Percentiles rank a stretch among this genome's conserved stretches.
These are phyloP conservation scores for Ictalurus punctatus DNA, from an alignment of 2,113 vertebrate genomes.

Conservation along the genomic window DNA sequence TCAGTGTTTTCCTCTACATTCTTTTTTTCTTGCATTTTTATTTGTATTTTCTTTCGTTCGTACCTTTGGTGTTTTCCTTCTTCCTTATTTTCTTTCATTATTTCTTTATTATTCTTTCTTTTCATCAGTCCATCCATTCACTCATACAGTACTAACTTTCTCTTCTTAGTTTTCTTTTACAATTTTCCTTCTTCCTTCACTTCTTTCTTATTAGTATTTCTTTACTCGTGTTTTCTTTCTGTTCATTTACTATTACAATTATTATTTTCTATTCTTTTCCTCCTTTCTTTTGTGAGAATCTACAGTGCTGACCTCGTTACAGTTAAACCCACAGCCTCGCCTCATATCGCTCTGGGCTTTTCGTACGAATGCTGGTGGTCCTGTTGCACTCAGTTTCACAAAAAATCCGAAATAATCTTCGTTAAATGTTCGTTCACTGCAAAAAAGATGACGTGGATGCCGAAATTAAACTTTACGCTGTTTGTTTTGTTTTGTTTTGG, in stretches of 20 bases:
- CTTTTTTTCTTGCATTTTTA: not conserved
- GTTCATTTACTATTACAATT: not conserved
- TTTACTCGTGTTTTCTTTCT: not conserved
- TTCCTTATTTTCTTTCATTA: not conserved
- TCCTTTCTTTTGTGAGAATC: not conserved
- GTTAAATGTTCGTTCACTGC: too few relatives aligned
- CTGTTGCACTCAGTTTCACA: too few relatives aligned
- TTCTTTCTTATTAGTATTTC: not conserved
- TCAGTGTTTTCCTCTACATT: not conserved
- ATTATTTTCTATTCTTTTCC: not conserved
- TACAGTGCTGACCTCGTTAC: too few relatives aligned
- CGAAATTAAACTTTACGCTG: too few relatives aligned
- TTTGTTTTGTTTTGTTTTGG: too few relatives aligned
- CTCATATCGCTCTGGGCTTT: too few relatives aligned
- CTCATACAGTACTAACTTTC: too few relatives aligned
- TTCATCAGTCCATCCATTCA: not conserved
- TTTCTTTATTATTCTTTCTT: not conserved
- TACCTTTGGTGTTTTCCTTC: not conserved
- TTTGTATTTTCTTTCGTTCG: not conserved
- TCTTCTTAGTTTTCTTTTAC: too few relatives aligned
- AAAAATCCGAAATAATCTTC: too few relatives aligned
- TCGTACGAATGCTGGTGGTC: too few relatives aligned
- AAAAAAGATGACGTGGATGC: too few relatives aligned
- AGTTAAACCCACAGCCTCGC: too few relatives aligned
- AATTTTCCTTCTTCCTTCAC: not conserved